Percentiles rank a stretch among this genome's conserved stretches.
These are phyloP conservation scores for Drosophila repleta DNA, from an alignment of 1,140 invertebrate genomes.

Conservation along the genomic window DNA sequence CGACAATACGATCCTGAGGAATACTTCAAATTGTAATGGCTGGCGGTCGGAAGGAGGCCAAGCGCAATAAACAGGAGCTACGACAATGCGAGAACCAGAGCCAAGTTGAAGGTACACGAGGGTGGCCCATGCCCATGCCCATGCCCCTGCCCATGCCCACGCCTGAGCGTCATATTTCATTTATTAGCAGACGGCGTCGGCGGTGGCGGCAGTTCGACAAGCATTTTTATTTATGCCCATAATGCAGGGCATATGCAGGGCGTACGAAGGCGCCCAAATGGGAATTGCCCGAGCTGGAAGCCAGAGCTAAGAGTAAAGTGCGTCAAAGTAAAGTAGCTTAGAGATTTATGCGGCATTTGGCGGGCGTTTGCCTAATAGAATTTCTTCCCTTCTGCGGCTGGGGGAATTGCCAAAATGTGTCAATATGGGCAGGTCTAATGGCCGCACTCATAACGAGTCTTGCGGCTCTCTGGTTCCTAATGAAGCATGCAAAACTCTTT, in stretches of 20 bases:
- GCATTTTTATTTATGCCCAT: slow-evolving; percentile 76
- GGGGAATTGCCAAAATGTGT: slow-evolving; percentile 33
- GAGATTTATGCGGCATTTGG: slow-evolving; percentile 71
- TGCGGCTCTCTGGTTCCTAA: slow-evolving; percentile 22
- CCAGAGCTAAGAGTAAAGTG: slow-evolving; percentile 43
- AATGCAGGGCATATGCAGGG: slow-evolving; percentile 78
- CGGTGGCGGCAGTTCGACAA: slow-evolving; percentile 49
- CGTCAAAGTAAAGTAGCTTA: slow-evolving; percentile 74
- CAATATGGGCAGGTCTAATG: slow-evolving; percentile 42
- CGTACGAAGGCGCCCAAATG: slow-evolving; percentile 63
- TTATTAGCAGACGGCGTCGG: slow-evolving; percentile 68
- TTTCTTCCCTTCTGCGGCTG: slow-evolving; percentile 17
- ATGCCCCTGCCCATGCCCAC: slow-evolving; percentile 10
- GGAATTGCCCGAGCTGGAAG: slow-evolving; percentile 58
- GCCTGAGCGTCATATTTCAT: slow-evolving; percentile 79
- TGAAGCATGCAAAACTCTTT: slow-evolving; percentile 14
- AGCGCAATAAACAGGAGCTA: slow-evolving; percentile 73
- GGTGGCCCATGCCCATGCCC: slow-evolving; percentile 1
- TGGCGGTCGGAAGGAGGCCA: slow-evolving; percentile 24
- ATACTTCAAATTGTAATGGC: slow-evolving; percentile 63
- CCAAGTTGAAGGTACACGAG: slow-evolving; percentile 8
- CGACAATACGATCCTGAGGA: slow-evolving; percentile 34
- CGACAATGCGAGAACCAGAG: slow-evolving; percentile 52
- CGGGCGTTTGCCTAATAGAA: slow-evolving; percentile 64
- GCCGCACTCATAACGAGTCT: slow-evolving; percentile 7